Conservation (phyloP, 2,888 invertebrate species). For the Brachyopa scutellaris region DNA sequence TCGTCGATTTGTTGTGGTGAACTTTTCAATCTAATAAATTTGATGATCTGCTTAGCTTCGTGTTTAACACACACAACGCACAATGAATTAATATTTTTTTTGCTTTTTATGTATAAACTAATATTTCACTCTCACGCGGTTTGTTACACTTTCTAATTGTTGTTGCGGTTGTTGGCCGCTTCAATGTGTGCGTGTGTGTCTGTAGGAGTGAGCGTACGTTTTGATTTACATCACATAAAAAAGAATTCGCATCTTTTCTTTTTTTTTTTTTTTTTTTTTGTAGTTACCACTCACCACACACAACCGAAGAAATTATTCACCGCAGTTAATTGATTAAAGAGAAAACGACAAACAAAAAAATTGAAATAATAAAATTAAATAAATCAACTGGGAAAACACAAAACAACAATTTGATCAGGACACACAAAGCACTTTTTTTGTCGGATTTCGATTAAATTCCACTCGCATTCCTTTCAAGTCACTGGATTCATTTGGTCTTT, state of each 20-base stretch:
- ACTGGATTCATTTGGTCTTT: neutral
- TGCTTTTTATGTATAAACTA: no score
- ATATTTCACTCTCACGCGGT: constrained; percentile 40
- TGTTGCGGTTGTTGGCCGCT: constrained; percentile 11
- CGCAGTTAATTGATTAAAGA: constrained; percentile 35
- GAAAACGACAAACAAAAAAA: neutral
- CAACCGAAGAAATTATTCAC: constrained; percentile 8
- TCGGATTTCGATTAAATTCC: neutral
- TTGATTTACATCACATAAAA: constrained; percentile 38
- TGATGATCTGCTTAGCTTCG: neutral
- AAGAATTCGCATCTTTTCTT: no score
- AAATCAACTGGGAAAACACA: neutral
- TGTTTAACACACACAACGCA: neutral
- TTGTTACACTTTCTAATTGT: constrained; percentile 48
- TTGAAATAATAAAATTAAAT: neutral
- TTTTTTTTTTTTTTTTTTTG: constrained; percentile 14
- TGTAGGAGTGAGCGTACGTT: neutral
- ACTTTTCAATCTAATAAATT: no score
- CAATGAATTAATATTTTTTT: neutral
- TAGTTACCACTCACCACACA: constrained; percentile 12
- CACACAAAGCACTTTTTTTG: constrained; percentile 17
- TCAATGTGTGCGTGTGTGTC: neutral
- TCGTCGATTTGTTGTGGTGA: no score
- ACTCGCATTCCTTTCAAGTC: neutral
- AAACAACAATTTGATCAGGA: neutral